Evolutionary conservation across 35 echinoderm and acorn worm species (phyloP).

Genomic region (Apostichopus parvimensis): DNA sequence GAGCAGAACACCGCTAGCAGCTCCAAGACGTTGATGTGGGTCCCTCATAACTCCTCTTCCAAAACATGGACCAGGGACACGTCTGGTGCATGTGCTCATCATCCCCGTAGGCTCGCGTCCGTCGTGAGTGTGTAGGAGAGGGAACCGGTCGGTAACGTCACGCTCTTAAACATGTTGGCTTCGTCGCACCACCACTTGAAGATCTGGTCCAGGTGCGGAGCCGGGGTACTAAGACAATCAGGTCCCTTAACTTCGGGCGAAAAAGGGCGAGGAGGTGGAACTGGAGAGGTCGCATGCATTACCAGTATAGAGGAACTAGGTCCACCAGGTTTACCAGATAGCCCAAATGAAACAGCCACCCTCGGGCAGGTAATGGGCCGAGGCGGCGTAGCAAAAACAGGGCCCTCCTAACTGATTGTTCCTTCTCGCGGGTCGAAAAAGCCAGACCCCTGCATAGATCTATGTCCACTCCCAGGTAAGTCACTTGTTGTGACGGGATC

Average conservation of each 20-base stretch:
- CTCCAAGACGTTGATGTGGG: background rate
- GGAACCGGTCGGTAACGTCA: background rate
- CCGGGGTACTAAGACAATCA: background rate
- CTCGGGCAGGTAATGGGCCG: background rate
- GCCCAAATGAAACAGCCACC: background rate
- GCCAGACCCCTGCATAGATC: background rate
- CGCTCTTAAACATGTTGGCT: background rate
- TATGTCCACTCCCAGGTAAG: background rate
- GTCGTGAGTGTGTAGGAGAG: background rate
- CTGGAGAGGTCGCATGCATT: background rate
- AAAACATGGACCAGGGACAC: background rate
- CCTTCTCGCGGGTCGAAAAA: background rate
- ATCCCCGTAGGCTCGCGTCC: background rate
- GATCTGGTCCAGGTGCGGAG: background rate
- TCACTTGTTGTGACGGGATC: too few species aligned
- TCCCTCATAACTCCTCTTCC: background rate
- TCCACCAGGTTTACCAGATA: too few species aligned
- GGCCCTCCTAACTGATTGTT: background rate
- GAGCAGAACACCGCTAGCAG: background rate
- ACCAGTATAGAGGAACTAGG: too few species aligned
- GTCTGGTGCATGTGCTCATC: background rate
- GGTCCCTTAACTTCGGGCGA: background rate
- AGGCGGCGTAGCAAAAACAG: background rate
- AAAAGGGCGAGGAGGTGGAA: background rate
- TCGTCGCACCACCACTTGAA: background rate